Base-by-base conservation (phyloP, 2,113 vertebrate species). In the Cheilinus undulatus region DNA sequence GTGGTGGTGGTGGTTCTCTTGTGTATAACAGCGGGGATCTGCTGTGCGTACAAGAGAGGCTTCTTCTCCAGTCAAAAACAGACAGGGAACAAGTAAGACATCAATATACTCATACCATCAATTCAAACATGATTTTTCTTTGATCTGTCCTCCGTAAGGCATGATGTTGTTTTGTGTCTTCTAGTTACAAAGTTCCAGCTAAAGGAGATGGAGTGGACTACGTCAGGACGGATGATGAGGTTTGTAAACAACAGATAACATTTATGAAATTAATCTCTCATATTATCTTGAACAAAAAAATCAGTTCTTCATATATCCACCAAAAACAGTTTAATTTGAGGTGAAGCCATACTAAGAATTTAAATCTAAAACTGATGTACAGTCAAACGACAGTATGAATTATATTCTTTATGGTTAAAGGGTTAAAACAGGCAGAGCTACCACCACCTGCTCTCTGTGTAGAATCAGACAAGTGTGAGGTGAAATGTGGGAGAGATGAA, bases 161-260 rank as follows among this genome's bases (percentile, higher is more conserved):
- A 0, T 15, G 1, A 6, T 50, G 46, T 79, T 2, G 19, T n/a
- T 80, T 5, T 75, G 34, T 84, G 32, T 89, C n/a, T 91, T 84
- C 58, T 84, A 99, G 97, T 84, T 98, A 96, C 91, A 98, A 99
- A 91, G 91, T 94, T 61, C 93, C 97, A 52, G 94, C 95, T 32
- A 98, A 96, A 86, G 91, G 95, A 23, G 97, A 99, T 0, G 95
- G 96, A 0, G 95, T 98, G 76, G 97, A 98, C 91, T 98, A 97
- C 40, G 96, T 98, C 90, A 94, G 96, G 88, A 97, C 96, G 78
- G 96, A 97, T 22, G 97, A 98, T 22, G 98, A 99, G 96, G 98
- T 99, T 90, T 87, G 85, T 64, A 20, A 2, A 64, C 1, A 13
- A 17, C 3, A n/a, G 6, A 65, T 22, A 2, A 3, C 19, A 45